Base-by-base conservation (phyloP, 2,888 invertebrate species). In the Caenorhabditis sp. region DNA sequence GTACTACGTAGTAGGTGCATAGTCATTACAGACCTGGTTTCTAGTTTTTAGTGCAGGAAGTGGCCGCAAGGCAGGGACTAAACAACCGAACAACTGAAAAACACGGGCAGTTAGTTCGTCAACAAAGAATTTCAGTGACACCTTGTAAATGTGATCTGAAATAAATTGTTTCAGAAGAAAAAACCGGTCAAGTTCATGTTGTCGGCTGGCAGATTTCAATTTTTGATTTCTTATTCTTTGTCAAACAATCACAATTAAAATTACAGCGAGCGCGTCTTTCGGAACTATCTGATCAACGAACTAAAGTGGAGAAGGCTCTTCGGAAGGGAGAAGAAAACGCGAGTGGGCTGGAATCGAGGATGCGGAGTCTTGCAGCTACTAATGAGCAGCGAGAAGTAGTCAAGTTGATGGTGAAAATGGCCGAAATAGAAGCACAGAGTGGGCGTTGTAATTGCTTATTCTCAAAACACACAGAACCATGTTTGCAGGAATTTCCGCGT, bases 361-460 rank as follows among this genome's bases (percentile, higher is more conserved):
- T 84, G 80, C 37, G 84, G 20, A 78, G 71, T 37, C 51, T 77
- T 20, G 83, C 85, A n/a, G 55, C 61, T 26, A 0, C 91, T 95
- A 96, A 95, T 67, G 96, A 97, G 85, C 97, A 98, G 93, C 94
- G 96, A 51, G 97, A 98, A 92, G 94, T 97, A 71, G 92, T 96
- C 77, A 95, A 95, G 24, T 93, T 98, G 61, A 95, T 98, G 92
- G 96, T 96, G 90, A 94, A 96, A 86, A 96, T 97, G 47, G 97
- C 97, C 92, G 96, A 97, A 92, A 93, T 97, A 71, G 97, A 97
- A 93, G 96, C 97, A 0, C 96, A 97, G 92, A 97, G 96, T 93
- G 95, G 84, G 89, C 71, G 60, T 68, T 61, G 24, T 35, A 18
- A 60, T 37, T 35, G 51, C 22, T 20, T 55, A 62, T 56, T 77